Evolutionary conservation across 2,797 vertebrate species (phyloP).

Genomic region (Acridotheres tristis): DNA sequence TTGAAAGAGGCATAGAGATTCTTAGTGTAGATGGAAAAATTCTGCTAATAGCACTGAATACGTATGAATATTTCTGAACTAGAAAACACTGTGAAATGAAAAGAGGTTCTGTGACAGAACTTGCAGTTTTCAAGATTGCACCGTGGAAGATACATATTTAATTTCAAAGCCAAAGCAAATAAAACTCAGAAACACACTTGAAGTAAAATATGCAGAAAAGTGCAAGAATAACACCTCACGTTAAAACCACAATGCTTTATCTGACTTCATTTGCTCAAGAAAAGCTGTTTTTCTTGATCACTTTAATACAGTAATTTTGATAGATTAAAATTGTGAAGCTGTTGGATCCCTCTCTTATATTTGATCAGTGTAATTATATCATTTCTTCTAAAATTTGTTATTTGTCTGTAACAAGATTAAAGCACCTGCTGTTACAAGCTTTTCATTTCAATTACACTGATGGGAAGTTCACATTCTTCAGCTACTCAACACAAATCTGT

Average conservation of each 20-base stretch:
- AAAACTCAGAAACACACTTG: neutral
- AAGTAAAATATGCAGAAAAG: neutral
- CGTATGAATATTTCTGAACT: neutral
- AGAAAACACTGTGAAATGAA: neutral
- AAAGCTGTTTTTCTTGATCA: neutral
- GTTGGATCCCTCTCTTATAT: neutral
- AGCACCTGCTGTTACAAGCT: neutral
- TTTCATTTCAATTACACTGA: slow-evolving; percentile 10
- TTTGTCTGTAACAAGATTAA: slow-evolving; percentile 33
- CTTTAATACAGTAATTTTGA: neutral
- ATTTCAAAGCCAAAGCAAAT: neutral
- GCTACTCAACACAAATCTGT: neutral
- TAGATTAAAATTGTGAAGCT: slow-evolving; percentile 21
- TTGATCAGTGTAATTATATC: neutral
- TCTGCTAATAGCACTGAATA: neutral
- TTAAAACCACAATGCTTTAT: neutral
- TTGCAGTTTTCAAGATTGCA: neutral
- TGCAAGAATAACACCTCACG: neutral
- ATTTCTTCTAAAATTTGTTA: slow-evolving; percentile 20
- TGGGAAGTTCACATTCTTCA: neutral
- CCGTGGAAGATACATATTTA: neutral
- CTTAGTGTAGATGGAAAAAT: neutral
- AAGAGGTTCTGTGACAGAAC: neutral
- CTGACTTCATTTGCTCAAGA: neutral
- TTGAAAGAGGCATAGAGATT: neutral